A percentile compares a stretch with the other conserved stretches of the same genome.
Evolutionary conservation across 2,888 invertebrate species (phyloP).

Genomic region (Oscheius sp.): DNA sequence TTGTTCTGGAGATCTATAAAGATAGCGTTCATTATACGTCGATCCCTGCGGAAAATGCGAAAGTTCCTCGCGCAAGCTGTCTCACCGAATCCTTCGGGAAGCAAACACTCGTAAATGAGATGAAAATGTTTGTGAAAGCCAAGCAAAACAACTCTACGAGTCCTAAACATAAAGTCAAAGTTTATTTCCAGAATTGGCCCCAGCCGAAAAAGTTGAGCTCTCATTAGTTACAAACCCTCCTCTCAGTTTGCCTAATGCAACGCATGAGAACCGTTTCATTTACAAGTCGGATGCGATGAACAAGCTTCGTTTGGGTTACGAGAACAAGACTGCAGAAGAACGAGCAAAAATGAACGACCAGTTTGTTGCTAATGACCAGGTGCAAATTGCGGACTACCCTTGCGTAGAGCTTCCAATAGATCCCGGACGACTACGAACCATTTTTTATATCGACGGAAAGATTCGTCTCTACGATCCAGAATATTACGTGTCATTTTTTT

Average conservation of each 20-base stretch:
- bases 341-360: conserved; percentile 6
- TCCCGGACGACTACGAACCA: neutral
- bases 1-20: too few species aligned
- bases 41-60: too few species aligned
- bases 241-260: neutral
- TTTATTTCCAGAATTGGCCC: neutral
- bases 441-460: neutral
- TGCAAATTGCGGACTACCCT: neutral
- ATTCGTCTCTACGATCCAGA: conserved; percentile 19
- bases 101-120: neutral
- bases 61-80: too few species aligned
- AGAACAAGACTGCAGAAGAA: conserved; percentile 24
- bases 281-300: neutral
- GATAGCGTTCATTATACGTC: too few species aligned
- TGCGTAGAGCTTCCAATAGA: neutral
- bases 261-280: neutral
- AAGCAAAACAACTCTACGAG: neutral
- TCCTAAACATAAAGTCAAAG: neutral
- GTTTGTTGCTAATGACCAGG: conserved; percentile 5
- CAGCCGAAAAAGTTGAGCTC: neutral
- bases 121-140: neutral
- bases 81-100: too few species aligned
- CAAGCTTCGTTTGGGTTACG: neutral
- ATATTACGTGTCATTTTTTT: neutral
- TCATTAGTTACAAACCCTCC: neutral